Base-by-base conservation (phyloP, 2,113 vertebrate species). In the Vidua macroura region DNA sequence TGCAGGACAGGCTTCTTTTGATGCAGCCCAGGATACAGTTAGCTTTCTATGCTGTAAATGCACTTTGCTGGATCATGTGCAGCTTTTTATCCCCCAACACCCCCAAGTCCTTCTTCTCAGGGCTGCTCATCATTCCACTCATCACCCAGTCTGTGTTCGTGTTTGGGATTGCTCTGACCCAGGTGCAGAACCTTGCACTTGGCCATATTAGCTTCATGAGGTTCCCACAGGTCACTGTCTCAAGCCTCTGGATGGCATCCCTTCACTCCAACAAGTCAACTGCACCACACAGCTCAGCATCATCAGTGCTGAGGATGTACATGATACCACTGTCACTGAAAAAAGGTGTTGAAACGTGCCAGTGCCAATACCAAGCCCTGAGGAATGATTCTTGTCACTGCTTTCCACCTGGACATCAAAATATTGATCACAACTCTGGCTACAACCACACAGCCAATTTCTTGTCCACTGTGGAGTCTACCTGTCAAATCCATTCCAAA, bases 351-450 rank as follows among this genome's bases (percentile, higher is more conserved):
- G n/a, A 58, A 68, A 15, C 2, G 2, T 17, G 21, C 13, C 22
- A 7, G 15, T 39, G 13, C 20, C 48, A 53, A 0, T 7, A 44
- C 1, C 2, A 6, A 11, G 2, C 11, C 5, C 13, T 35, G 25
- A 55, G 27, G 15, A 14, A 11, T 13, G 13, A 1, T 7, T 24
- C 13, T 33, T 5, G 1, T 49, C 20, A 31, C 14, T 68, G 16
- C 6, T 44, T 21, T 63, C 49, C 35, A 31, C 28, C 8, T 4
- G 5, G 33, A 28, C 5, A n/a, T 25, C 1, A 4, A 48, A 31
- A 3, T 3, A 1, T 25, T 43, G 53, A 52, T 43, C 0, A 0
- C 27, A 43, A 24, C 44, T 60, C 43, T 63, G 30, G 37, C 12
- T 44, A 19, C 0, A 1, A 5, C 21, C 7, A 17, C 13, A 12